Conservation (phyloP, 2,113 vertebrate genomes). For the Reinhardtius hippoglossoides region DNA sequence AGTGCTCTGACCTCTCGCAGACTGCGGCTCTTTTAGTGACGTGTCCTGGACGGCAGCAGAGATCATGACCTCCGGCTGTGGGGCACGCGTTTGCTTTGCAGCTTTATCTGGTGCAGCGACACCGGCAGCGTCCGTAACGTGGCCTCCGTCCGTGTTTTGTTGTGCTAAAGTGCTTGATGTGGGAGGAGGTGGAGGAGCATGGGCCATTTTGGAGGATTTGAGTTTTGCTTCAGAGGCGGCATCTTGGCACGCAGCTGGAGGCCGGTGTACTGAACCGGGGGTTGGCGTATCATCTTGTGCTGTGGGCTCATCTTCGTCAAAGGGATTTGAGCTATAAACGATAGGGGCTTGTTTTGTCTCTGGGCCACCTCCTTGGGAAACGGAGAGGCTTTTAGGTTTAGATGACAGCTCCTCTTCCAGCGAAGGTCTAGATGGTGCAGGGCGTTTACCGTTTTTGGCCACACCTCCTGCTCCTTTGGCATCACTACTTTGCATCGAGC, state of each 20-base stretch:
- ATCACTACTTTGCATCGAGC: not conserved
- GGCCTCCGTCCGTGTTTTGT: not conserved
- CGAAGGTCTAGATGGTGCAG: conserved; percentile 66
- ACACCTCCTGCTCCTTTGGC: not conserved
- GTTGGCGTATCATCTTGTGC: not conserved
- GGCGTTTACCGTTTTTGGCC: conserved; percentile 61
- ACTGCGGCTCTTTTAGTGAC: conserved; percentile 72
- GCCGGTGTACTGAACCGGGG: not conserved
- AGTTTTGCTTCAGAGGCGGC: conserved; percentile 20
- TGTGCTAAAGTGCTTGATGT: not conserved
- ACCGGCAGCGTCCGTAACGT: not conserved
- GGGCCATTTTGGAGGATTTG: conserved; percentile 67
- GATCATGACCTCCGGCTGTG: conserved; percentile 57
- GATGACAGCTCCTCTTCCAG: conserved; percentile 8
- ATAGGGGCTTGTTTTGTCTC: not conserved
- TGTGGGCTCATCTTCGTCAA: conserved; percentile 40
- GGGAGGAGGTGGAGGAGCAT: conserved; percentile 70
- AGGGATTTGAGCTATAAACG: conserved; percentile 56
- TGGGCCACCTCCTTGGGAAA: not conserved
- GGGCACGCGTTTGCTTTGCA: conserved; percentile 57
- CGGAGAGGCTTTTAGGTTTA: not conserved
- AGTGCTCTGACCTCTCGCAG: conserved; percentile 58
- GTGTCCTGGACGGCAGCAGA: conserved; percentile 74
- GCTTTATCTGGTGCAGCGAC: not conserved
- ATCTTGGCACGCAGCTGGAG: conserved; percentile 12